A percentile compares a stretch with the other conserved stretches of the same genome.
These are phyloP conservation scores for Corythornis madagascariensis DNA, from an alignment of 2,113 vertebrate genomes.

Conservation along the genomic window DNA sequence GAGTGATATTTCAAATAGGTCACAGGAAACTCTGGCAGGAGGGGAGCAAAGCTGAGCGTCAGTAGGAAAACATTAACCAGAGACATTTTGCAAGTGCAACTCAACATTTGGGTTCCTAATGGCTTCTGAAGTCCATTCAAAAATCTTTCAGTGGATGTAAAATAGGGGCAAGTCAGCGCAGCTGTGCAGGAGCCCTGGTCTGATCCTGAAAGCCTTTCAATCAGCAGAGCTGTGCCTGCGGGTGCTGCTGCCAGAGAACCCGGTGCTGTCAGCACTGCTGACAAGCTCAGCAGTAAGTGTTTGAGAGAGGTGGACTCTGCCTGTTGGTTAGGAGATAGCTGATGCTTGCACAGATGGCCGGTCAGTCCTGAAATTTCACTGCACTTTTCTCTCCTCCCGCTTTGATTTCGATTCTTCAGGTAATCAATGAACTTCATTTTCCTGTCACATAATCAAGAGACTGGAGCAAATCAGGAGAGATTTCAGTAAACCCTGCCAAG, in stretches of 20 bases:
- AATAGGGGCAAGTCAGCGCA: neutral
- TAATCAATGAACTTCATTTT: neutral
- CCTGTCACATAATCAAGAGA: neutral
- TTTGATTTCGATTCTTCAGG: neutral
- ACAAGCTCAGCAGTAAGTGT: rapidly evolving
- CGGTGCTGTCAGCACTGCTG: neutral
- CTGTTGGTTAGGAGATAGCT: neutral
- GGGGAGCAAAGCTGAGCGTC: conserved; percentile 25
- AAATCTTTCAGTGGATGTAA: conserved; percentile 33
- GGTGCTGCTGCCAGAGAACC: neutral
- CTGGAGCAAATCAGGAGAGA: neutral
- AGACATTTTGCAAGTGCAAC: conserved; percentile 66
- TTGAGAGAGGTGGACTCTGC: neutral
- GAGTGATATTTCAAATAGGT: conserved; percentile 71
- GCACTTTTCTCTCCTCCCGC: neutral
- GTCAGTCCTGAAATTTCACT: neutral
- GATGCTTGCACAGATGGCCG: neutral
- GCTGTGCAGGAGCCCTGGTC: conserved; percentile 5
- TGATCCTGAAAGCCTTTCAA: neutral
- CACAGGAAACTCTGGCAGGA: conserved; percentile 69
- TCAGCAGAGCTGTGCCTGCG: neutral
- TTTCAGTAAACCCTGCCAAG: neutral
- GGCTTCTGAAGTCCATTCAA: conserved; percentile 60
- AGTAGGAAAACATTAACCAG: conserved; percentile 70
- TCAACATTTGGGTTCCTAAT: conserved; percentile 56